phyloP scores from a whole-genome alignment of 2,797 vertebrate species.

The Acridotheres tristis region DNA sequence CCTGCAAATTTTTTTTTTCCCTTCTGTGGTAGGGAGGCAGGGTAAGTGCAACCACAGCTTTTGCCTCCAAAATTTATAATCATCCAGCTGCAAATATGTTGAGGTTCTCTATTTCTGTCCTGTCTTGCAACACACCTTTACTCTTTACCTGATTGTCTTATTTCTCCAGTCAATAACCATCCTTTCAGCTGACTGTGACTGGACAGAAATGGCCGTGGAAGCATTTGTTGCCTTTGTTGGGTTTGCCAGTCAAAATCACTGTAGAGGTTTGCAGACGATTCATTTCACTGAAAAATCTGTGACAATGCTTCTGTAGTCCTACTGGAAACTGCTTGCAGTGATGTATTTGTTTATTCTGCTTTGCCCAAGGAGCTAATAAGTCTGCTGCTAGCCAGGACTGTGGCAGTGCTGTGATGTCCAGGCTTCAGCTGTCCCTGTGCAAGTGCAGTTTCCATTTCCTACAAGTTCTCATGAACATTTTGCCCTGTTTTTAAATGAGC shows the following conservation, averaged over 20 bases:
- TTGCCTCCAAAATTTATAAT: neutral
- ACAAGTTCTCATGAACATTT: neutral
- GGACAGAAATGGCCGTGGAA: neutral
- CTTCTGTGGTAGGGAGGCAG: neutral
- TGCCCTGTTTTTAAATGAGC: neutral
- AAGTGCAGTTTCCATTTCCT: neutral
- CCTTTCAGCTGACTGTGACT: neutral
- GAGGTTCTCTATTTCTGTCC: neutral
- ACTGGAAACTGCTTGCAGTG: neutral
- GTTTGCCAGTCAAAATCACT: neutral
- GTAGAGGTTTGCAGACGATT: neutral
- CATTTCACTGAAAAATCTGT: neutral
- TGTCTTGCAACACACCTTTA: neutral
- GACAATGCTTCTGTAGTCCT: neutral
- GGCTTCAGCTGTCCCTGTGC: neutral
- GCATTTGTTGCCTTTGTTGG: neutral
- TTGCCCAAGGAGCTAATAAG: neutral
- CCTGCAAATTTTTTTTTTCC: neutral
- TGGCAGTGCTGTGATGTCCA: neutral
- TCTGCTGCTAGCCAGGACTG: fast-evolving
- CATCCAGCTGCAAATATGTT: neutral
- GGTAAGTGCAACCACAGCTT: neutral
- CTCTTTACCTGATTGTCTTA: neutral
- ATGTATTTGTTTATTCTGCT: neutral
- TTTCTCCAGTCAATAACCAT: neutral